Conservation (phyloP, 2,797 vertebrate genomes). For the Pseudotriccus pelzelni region DNA sequence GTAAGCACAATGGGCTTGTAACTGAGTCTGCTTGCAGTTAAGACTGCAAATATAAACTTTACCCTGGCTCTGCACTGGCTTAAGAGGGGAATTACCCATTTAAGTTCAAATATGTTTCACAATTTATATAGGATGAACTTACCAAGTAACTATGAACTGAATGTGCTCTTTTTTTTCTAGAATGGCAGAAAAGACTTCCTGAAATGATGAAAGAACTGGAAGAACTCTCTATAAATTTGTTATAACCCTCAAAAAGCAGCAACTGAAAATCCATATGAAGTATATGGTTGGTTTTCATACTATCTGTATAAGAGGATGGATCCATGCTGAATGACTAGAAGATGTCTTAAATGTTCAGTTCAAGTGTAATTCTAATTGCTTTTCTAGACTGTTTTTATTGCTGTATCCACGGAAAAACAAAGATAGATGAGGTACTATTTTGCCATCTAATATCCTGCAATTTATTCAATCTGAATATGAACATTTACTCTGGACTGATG, state of each 20-base stretch:
- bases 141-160: background rate
- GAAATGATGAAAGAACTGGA: background rate
- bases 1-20: background rate
- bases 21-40: background rate
- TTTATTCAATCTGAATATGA: constrained; percentile 9
- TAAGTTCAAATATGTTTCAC: background rate
- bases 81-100: background rate
- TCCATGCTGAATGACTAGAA: background rate
- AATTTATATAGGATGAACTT: background rate
- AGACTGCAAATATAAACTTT: background rate
- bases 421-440: background rate
- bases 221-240: background rate
- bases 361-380: background rate
- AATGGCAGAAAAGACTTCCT: background rate
- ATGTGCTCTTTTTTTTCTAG: constrained; percentile 11
- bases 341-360: background rate
- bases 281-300: background rate
- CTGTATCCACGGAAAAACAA: constrained; percentile 35
- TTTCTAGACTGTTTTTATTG: constrained; percentile 31
- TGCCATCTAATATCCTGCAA: background rate
- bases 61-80: background rate
- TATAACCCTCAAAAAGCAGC: background rate
- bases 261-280: background rate
- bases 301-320: background rate
- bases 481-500: constrained; percentile 30